phyloP scores from a whole-genome alignment of 2,797 vertebrate genomes.

The Phrynocephalus forsythii region DNA sequence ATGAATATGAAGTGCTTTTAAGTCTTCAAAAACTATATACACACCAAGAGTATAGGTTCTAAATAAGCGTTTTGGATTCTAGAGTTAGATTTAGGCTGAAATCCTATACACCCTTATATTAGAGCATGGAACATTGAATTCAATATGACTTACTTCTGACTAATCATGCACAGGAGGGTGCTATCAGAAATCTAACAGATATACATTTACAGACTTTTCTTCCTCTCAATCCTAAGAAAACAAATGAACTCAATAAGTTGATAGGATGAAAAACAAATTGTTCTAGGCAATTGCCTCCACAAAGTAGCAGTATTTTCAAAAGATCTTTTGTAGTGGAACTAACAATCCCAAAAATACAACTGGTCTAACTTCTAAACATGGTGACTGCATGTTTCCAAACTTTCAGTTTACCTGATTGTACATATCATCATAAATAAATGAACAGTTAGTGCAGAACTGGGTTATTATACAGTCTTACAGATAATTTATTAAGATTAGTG shows the following conservation, averaged over 20 bases:
- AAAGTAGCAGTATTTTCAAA: not conserved
- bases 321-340: not conserved
- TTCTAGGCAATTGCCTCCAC: conserved; percentile 11
- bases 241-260: not conserved
- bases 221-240: not conserved
- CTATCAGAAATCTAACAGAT: conserved; percentile 2
- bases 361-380: not conserved
- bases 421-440: not conserved
- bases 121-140: not conserved
- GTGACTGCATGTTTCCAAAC: not conserved
- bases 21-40: not conserved
- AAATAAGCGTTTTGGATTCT: conserved; percentile 4
- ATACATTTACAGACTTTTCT: not conserved
- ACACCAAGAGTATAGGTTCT: not conserved
- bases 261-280: conserved; percentile 3
- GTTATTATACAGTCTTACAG: not conserved
- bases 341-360: not conserved
- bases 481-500: not conserved
- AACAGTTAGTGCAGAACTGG: not conserved
- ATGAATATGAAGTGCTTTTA: not conserved
- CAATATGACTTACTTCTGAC: conserved; percentile 3
- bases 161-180: not conserved
- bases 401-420: not conserved
- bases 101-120: not conserved
- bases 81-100: conserved; percentile 1